Percentiles rank a stretch among this genome's conserved stretches.
phyloP scores from a whole-genome alignment of 2,888 invertebrate species.

The Sericinus montela region DNA sequence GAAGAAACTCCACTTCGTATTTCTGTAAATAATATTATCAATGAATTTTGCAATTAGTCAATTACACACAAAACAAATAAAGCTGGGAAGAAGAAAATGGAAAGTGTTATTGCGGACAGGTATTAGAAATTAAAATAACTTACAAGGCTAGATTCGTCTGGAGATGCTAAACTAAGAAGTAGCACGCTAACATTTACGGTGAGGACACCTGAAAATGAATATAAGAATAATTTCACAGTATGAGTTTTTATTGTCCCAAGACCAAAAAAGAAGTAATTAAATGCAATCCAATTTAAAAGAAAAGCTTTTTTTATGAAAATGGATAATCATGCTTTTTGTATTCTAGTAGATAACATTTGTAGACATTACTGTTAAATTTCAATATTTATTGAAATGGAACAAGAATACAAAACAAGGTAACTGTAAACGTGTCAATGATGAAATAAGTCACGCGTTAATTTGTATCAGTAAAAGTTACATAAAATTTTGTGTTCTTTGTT shows the following conservation, averaged over 20 bases:
- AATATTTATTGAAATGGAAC: background rate
- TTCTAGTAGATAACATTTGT: background rate
- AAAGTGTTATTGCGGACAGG: slow-evolving; percentile 1
- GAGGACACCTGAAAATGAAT: slow-evolving; percentile 87
- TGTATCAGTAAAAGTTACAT: background rate
- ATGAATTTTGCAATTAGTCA: background rate
- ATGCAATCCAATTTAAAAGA: slow-evolving; percentile 12
- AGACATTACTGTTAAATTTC: background rate
- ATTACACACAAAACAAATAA: slow-evolving; percentile 3
- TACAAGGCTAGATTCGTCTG: slow-evolving; percentile 97
- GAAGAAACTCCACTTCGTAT: slow-evolving; percentile 96
- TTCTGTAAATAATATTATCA: slow-evolving; percentile 80
- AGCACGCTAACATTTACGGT: slow-evolving; percentile 96
- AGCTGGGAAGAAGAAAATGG: background rate
- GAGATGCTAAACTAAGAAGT: slow-evolving; percentile 95
- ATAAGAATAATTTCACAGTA: too few relatives aligned
- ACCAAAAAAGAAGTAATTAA: slow-evolving; percentile 5
- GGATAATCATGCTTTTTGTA: slow-evolving; percentile 4
- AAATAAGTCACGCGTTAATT: too few relatives aligned
- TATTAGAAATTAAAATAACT: slow-evolving; percentile 58
- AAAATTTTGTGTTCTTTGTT: slow-evolving; percentile 60
- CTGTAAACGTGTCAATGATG: background rate
- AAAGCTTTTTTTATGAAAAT: too few relatives aligned
- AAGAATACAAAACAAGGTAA: background rate
- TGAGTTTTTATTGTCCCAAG: background rate